Percentiles rank a stretch among this genome's conserved stretches.
phyloP scores from a whole-genome alignment of 2,113 vertebrate genomes.

The Python bivittatus region DNA sequence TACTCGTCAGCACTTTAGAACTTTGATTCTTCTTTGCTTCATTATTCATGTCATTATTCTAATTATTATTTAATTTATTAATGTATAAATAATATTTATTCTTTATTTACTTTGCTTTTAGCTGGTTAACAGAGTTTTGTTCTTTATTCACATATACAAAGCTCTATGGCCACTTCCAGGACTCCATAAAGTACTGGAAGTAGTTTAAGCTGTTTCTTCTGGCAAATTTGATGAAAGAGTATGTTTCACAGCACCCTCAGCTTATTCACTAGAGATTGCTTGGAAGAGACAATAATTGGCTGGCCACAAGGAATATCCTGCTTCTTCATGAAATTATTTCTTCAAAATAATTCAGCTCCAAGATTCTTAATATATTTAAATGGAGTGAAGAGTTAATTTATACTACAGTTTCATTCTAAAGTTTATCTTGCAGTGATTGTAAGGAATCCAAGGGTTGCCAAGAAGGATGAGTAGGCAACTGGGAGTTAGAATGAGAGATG shows the following conservation, averaged over 20 bases:
- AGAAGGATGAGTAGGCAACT: neutral
- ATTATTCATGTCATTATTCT: neutral
- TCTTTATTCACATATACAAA: neutral
- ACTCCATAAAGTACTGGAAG: conserved; percentile 3
- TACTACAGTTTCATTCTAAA: neutral
- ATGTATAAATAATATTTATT: too few species aligned
- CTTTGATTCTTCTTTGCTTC: conserved; percentile 6
- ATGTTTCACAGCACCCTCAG: neutral
- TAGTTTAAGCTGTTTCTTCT: neutral
- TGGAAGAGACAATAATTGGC: neutral
- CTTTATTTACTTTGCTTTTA: neutral
- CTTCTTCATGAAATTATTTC: neutral
- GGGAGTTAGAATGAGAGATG: too few species aligned
- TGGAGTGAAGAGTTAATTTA: neutral
- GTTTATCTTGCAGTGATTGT: neutral
- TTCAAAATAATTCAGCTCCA: neutral
- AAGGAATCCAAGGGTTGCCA: neutral
- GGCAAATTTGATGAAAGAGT: neutral
- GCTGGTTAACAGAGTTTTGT: conserved; percentile 1
- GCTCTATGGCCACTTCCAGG: neutral
- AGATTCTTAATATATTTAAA: neutral
- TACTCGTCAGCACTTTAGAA: neutral
- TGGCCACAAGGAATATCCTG: neutral
- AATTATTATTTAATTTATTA: neutral
- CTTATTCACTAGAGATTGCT: neutral